phyloP scores from a whole-genome alignment of 2,888 invertebrate genomes.

The Griposia aprilina region DNA sequence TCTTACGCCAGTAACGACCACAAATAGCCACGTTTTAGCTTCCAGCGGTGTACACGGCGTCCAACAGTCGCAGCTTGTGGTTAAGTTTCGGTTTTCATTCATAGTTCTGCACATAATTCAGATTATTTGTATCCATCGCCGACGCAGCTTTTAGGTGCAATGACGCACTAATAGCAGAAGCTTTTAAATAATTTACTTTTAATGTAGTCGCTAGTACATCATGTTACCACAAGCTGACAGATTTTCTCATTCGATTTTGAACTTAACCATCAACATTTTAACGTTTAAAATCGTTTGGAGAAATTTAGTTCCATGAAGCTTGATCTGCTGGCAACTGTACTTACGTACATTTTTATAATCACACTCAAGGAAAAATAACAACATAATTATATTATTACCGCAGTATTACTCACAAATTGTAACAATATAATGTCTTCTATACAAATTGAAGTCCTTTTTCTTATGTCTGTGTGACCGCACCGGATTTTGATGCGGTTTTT shows the following conservation, averaged over 20 bases:
- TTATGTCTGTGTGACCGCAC: background rate
- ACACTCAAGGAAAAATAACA: background rate
- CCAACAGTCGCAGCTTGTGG: background rate
- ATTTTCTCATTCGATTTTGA: too few species aligned
- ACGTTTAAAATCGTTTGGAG: too few species aligned
- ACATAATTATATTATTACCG: background rate
- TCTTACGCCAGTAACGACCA: background rate
- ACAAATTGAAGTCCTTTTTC: background rate
- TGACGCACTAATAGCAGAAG: conserved; percentile 5
- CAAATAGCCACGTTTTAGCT: too few species aligned
- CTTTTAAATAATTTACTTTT: background rate
- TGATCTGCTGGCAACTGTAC: too few species aligned
- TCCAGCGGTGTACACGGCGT: too few species aligned
- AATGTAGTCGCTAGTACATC: too few species aligned
- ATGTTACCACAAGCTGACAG: too few species aligned
- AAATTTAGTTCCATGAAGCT: too few species aligned
- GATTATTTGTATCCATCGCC: background rate
- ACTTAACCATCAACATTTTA: too few species aligned
- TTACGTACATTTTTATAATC: background rate
- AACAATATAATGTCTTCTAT: background rate
- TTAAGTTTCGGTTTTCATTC: too few species aligned
- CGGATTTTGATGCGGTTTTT: background rate
- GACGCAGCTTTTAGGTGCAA: background rate
- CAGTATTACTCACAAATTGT: conserved; percentile 13
- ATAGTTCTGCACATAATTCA: background rate